Base-by-base conservation (phyloP, 1,140 invertebrate species). In the Drosophila punjabiensis region DNA sequence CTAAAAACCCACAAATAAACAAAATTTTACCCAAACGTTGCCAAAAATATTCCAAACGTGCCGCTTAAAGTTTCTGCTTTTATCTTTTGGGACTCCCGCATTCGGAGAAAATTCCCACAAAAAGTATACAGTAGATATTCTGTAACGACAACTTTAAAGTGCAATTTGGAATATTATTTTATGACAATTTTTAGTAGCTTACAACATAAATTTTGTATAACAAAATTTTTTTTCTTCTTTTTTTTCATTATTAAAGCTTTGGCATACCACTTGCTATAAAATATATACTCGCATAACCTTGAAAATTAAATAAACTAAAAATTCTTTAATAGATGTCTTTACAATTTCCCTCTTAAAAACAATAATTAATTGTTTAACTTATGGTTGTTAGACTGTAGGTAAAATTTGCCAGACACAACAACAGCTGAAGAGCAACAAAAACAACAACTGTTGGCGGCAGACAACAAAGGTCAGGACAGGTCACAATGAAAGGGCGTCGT, bases 401-500 rank as follows among this genome's bases (percentile, higher is more conserved):
- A 69, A 76, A 78, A 80, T 79, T 85, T 58, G 48, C 61, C 86
- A 89, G 86, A 90, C 86, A 80, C 74, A 88, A 59, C 84, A 74
- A 65, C 82, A 82, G 55, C 68, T 74, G 45, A 53, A 58, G 60
- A 74, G 58, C 47, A 69, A 74, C 45, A 68, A 59, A 28, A 45
- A 79, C 59, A 68, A 63, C 50, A 79, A 88, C 66, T 69, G 68
- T 65, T 75, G 83, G 78, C 86, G 86, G 86, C 87, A 91, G 87
- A 91, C 83, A 91, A 91, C 83, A 93, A 93, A 93, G 92, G 92
- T 93, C 92, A 93, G 89, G 76, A 59, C 91, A 93, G 92, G 92
- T 93, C 92, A 93, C 82, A 92, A 87, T 90, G 79, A 93, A 92
- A 93, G 92, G 92, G 92, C 92, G 92, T 93, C 91, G 92, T 91